Percentiles rank a stretch among this genome's conserved stretches.
phyloP scores from a whole-genome alignment of 2,888 invertebrate species.

The Lepidocyrtoides sp. region DNA sequence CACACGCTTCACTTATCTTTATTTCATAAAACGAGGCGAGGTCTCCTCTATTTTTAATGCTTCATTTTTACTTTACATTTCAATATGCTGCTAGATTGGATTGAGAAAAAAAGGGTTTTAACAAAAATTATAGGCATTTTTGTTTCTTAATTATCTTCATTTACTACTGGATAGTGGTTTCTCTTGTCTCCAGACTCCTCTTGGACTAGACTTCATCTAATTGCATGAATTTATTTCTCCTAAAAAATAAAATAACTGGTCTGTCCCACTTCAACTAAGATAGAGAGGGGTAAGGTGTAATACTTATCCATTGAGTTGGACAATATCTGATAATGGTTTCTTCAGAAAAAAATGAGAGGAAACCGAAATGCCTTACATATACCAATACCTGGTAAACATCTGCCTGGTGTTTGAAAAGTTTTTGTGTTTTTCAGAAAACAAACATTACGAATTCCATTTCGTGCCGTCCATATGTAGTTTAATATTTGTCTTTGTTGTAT shows the following conservation, averaged over 20 bases:
- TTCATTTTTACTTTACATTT: slow-evolving; percentile 19
- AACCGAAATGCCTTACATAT: not conserved
- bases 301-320: not conserved
- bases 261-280: not conserved
- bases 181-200: slow-evolving; percentile 51
- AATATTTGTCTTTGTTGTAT: not conserved
- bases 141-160: slow-evolving; percentile 61
- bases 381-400: not conserved
- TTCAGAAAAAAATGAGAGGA: not conserved
- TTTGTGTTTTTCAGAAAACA: not conserved
- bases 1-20: slow-evolving; percentile 55
- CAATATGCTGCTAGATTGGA: not conserved
- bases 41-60: not conserved
- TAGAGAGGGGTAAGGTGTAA: too few relatives aligned
- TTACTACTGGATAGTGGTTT: slow-evolving; percentile 55
- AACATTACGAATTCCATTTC: not conserved
- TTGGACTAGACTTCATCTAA: slow-evolving; percentile 49
- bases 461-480: not conserved
- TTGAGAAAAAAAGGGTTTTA: slow-evolving; percentile 8
- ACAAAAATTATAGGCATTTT: slow-evolving; percentile 15
- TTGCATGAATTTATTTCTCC: slow-evolving; percentile 41
- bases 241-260: slow-evolving; percentile 10
- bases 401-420: slow-evolving; percentile 29
- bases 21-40: not conserved
- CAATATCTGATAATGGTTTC: not conserved